Conservation (phyloP, 1,140 invertebrate species). For the Saccostrea echinata region DNA sequence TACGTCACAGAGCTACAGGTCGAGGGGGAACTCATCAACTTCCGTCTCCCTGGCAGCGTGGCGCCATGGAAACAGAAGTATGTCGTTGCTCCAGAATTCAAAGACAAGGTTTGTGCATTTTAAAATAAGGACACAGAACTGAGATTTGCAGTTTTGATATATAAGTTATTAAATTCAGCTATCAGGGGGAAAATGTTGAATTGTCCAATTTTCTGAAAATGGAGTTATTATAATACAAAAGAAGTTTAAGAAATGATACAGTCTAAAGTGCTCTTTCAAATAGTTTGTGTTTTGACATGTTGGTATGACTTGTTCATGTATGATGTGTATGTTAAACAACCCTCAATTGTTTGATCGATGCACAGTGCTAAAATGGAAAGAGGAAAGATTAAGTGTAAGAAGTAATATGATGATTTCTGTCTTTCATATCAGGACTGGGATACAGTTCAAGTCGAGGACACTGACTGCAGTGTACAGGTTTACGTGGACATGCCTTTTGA, state of each 20-base stretch:
- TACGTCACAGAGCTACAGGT: slow-evolving; percentile 81
- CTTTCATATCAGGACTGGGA: slow-evolving; percentile 41
- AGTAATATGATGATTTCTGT: background rate
- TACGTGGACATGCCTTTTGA: slow-evolving; percentile 79
- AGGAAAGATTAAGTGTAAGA: too few species aligned
- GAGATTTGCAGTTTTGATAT: too few species aligned
- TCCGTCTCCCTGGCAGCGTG: slow-evolving; percentile 78
- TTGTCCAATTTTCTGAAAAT: too few species aligned
- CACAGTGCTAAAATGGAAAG: background rate
- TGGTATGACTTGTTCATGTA: too few species aligned
- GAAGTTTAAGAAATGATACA: too few species aligned
- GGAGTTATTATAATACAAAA: too few species aligned
- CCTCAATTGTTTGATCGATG: background rate
- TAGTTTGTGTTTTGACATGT: too few species aligned
- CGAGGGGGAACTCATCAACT: slow-evolving; percentile 78
- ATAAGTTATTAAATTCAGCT: too few species aligned
- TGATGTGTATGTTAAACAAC: too few species aligned
- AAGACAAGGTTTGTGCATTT: slow-evolving; percentile 36
- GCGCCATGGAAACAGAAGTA: slow-evolving; percentile 78
- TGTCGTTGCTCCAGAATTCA: slow-evolving; percentile 25
- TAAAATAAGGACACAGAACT: background rate
- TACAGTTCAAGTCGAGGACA: slow-evolving; percentile 45
- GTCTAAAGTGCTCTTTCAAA: too few species aligned
- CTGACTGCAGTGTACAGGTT: slow-evolving; percentile 70
- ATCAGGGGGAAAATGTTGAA: too few species aligned